These are phyloP conservation scores for Physocephala rufipes DNA, from an alignment of 2,888 invertebrate genomes.

Conservation along the genomic window DNA sequence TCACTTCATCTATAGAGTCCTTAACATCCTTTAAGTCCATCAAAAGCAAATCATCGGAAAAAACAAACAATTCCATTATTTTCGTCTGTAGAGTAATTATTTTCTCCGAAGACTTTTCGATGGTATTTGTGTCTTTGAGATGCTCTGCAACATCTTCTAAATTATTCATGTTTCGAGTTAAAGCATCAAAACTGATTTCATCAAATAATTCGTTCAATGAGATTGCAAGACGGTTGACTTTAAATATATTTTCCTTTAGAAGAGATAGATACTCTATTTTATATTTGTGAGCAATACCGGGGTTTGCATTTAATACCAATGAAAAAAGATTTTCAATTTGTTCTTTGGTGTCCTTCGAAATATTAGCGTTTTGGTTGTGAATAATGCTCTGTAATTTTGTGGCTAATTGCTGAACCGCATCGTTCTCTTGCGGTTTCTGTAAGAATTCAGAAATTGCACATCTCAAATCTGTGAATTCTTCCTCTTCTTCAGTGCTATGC, in stretches of 20 bases:
- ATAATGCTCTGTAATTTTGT: constrained; percentile 59
- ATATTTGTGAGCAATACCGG: constrained; percentile 42
- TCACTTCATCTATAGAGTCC: constrained; percentile 46
- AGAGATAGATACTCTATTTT: background rate
- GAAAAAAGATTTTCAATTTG: constrained; percentile 44
- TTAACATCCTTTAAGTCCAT: constrained; percentile 45
- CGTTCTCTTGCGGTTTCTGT: constrained; percentile 42
- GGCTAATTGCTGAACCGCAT: constrained; percentile 49
- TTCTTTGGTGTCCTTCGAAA: constrained; percentile 26
- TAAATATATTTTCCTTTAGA: constrained; percentile 3
- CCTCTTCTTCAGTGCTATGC: background rate
- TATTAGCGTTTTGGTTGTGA: constrained; percentile 57
- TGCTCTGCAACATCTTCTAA: constrained; percentile 46
- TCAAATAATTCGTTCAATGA: constrained; percentile 37
- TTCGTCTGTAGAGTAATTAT: constrained; percentile 55
- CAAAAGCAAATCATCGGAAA: constrained; percentile 53
- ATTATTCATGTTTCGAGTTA: constrained; percentile 45
- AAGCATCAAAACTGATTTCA: constrained; percentile 41
- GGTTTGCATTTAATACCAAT: constrained; percentile 41
- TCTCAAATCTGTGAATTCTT: constrained; percentile 33
- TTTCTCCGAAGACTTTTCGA: constrained; percentile 54
- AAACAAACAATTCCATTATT: constrained; percentile 57
- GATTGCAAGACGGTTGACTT: background rate
- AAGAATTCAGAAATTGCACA: constrained; percentile 39
- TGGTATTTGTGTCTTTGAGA: constrained; percentile 37